phyloP scores from a whole-genome alignment of 2,113 vertebrate genomes.

The Trematocara zebra region DNA sequence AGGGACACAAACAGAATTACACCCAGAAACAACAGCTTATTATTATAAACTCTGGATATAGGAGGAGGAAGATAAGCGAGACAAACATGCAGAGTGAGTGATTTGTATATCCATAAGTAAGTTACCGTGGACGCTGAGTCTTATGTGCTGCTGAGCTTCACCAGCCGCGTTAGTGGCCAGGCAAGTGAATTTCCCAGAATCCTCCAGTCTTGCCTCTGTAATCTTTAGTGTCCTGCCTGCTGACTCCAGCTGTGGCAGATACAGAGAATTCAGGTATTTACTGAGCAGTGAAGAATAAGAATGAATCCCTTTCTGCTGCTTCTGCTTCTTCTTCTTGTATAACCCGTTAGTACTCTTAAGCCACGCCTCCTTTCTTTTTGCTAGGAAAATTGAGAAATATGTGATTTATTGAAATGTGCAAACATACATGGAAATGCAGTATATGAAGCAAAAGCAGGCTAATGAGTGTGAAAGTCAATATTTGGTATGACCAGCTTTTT shows the following conservation, averaged over 20 bases:
- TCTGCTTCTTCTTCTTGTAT: background rate
- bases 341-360: background rate
- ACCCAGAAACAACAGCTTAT: background rate
- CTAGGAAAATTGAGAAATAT: background rate
- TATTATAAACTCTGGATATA: background rate
- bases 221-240: slow-evolving; percentile 83
- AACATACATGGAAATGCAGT: background rate
- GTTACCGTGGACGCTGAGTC: slow-evolving; percentile 88
- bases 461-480: background rate
- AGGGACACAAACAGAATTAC: slow-evolving; percentile 20
- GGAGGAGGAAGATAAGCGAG: background rate
- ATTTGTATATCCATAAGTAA: background rate
- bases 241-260: slow-evolving; percentile 80
- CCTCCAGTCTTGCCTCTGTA: slow-evolving; percentile 73
- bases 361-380: background rate
- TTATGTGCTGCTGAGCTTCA: slow-evolving; percentile 83
- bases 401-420: background rate
- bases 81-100: background rate
- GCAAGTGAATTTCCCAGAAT: slow-evolving; percentile 88
- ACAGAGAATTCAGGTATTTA: background rate
- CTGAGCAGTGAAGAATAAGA: background rate
- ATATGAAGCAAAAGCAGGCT: background rate
- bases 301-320: background rate
- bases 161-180: slow-evolving; percentile 94
- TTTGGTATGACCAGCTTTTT: background rate